These are phyloP conservation scores for Zaprionus ornatus DNA, from an alignment of 1,140 invertebrate species.

Conservation along the genomic window DNA sequence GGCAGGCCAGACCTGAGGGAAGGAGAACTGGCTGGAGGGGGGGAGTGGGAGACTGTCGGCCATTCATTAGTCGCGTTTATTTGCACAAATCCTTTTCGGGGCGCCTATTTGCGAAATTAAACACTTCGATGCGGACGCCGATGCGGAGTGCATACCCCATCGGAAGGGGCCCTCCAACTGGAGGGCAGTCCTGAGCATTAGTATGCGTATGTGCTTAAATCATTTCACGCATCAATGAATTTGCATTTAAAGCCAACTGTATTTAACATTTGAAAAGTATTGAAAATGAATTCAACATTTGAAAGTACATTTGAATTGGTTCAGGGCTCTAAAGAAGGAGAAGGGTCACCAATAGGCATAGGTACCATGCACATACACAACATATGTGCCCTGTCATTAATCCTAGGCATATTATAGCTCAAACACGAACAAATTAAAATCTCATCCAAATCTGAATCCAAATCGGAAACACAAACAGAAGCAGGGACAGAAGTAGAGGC, in stretches of 20 bases:
- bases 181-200: background rate
- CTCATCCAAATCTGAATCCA: constrained; percentile 13
- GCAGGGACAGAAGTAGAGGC: background rate
- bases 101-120: constrained; percentile 38
- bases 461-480: constrained; percentile 7
- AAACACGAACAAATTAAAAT: background rate
- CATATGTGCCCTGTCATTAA: background rate
- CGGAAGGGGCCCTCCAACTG: background rate
- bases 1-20: background rate
- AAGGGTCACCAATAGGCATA: background rate
- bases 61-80: constrained; percentile 60
- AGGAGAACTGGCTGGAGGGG: background rate
- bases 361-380: too few relatives aligned
- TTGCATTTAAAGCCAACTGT: background rate
- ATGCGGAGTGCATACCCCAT: background rate
- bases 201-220: background rate
- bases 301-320: background rate
- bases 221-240: background rate
- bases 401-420: background rate
- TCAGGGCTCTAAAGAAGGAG: background rate
- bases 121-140: constrained; percentile 29
- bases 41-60: background rate
- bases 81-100: constrained; percentile 18
- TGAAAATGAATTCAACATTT: background rate
- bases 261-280: background rate